A percentile compares a stretch with the other conserved stretches of the same genome.
Conservation (phyloP, 2,113 vertebrate genomes). For the Eretmochelys imbricata region DNA sequence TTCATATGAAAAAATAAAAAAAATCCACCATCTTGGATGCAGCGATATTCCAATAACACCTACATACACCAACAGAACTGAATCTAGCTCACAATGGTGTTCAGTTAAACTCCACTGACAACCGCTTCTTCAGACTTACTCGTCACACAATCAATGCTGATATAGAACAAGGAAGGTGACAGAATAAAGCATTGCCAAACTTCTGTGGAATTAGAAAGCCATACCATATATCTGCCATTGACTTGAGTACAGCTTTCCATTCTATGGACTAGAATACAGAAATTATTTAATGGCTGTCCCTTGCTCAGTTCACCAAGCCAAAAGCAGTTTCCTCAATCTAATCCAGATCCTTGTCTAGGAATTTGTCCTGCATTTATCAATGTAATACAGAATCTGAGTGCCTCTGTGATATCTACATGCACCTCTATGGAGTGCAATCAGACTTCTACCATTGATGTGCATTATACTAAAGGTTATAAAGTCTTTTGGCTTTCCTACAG, state of each 20-base stretch:
- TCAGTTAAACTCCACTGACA: neutral
- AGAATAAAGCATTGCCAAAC: neutral
- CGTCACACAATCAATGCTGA: neutral
- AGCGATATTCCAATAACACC: neutral
- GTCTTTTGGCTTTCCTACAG: neutral
- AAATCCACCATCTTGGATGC: neutral
- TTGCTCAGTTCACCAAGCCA: neutral
- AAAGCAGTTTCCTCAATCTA: slow-evolving; percentile 1
- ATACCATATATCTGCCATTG: neutral
- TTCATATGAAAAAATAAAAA: neutral
- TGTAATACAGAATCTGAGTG: neutral
- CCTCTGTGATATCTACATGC: neutral
- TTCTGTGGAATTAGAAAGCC: neutral
- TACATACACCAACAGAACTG: neutral
- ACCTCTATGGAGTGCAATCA: neutral
- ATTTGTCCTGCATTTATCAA: neutral
- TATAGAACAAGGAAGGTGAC: neutral
- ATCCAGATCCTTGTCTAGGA: neutral
- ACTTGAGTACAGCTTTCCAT: neutral
- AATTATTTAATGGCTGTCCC: neutral
- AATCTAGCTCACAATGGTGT: neutral
- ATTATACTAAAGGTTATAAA: slow-evolving; percentile 1
- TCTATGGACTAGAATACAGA: neutral
- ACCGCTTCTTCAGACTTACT: neutral
- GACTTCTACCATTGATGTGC: neutral